Base-by-base conservation (phyloP, 2,888 invertebrate genomes). In the Andrena praecox region DNA sequence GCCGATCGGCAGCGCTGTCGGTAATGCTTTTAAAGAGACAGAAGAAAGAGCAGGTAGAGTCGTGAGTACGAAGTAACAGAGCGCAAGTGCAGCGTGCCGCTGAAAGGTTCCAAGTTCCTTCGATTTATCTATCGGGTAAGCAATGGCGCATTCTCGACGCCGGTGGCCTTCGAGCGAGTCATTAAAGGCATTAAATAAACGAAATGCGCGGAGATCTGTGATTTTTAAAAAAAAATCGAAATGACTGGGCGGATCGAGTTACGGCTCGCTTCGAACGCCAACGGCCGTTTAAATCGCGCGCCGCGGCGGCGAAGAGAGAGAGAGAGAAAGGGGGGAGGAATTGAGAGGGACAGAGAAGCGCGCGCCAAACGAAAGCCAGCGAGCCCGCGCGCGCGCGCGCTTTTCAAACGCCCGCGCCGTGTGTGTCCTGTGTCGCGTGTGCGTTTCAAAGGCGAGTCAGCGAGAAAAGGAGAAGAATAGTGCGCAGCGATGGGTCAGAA, bases 41-140 rank as follows among this genome's bases (percentile, higher is more conserved):
- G 27, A 35, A 31, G 35, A 48, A 7, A 42, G 60, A 52, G 52
- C n/a, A 48, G 42, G 16, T 48, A 54, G 20, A 76, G 29, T 27
- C 3, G 63, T 77, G 63, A 10, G 62, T 16, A 69, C 69, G 50
- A 62, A 62, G 66, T 59, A 52, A 67, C 24, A 77, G 42, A 73
- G 62, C 35, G 67, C 54, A 62, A 68, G 48, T 78, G 75, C 63
- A 78, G 60, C 67, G 78, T 78, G 78, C 78, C n/a, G 62, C 54
- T 74, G 59, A 67, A 73, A 67, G 35, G 2, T 29, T 50, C 56
- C 16, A 35, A 10, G 59, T 27, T 20, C 16, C 20, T 16, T 20
- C 71, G 31, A 48, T 67, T 35, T n/a, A 63, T 54, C 7, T 35
- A 50, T 52, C 35, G 50, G 50, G 24, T 67, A 78, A 78, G 56